phyloP scores from a whole-genome alignment of 2,113 vertebrate genomes.

The Naja naja region DNA sequence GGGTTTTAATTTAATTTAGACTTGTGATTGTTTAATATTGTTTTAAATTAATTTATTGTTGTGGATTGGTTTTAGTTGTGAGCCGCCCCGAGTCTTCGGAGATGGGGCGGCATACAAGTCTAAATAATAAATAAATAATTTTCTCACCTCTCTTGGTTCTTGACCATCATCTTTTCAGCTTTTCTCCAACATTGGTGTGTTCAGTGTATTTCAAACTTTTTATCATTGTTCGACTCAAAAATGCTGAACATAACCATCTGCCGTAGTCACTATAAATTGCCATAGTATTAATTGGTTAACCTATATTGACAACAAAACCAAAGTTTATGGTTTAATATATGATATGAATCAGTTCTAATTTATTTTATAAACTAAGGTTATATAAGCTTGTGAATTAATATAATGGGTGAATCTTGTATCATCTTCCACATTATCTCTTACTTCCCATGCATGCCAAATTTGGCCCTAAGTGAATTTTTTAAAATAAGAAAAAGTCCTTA shows the following conservation, averaged over 20 bases:
- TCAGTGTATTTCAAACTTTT: not conserved
- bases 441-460: not conserved
- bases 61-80: no score
- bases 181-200: not conserved
- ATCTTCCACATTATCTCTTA: not conserved
- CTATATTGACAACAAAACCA: not conserved
- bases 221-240: not conserved
- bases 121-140: no score
- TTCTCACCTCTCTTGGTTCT: not conserved
- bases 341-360: not conserved
- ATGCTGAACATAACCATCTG: not conserved
- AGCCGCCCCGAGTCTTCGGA: no score
- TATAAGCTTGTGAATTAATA: not conserved
- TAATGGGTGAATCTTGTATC: not conserved
- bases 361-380: not conserved
- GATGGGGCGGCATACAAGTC: no score
- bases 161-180: not conserved
- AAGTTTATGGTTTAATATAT: not conserved
- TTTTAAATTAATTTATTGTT: no score
- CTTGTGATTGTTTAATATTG: no score
- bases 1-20: no score
- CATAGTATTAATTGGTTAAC: not conserved
- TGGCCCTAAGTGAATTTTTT: not conserved
- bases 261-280: not conserved
- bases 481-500: not conserved